Base-by-base conservation (phyloP, 2,113 vertebrate species). In the Asarcornis scutulata region DNA sequence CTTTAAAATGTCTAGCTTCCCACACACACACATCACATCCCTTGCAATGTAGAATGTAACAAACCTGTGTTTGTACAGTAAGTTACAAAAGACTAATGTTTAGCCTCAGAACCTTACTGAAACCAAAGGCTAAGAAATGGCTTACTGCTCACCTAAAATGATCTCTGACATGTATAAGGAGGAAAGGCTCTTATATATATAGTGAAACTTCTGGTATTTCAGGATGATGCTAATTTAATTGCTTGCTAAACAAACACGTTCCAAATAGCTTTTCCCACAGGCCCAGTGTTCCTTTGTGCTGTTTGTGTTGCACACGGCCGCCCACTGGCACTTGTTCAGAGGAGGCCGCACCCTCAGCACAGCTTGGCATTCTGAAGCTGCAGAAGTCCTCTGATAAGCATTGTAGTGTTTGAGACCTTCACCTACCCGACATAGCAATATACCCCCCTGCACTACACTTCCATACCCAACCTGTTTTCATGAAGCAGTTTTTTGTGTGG, bases 131-230 rank as follows among this genome's bases (percentile, higher is more conserved):
- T 84, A 95, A 69, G 38, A 80, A 89, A 82, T 22, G 12, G 29
- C 27, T 82, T 75, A 31, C 17, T 93, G 76, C 66, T 92, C 25
- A 58, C 83, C 62, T 91, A 75, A 84, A 84, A 63, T 79, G 91
- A 84, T 84, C 75, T 81, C 94, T 77, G 86, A 75, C 63, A 31
- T 29, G 25, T 59, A 62, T 29, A 10, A 50, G 53, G 68, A 93
- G 44, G 73, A 79, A 86, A 91, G 66, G 69, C 84, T 84, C 46
- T 29, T 53, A 62, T 67, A n/a, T 82, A 21, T 68, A 73, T 44
- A 27, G 31, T 94, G 92, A 95, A 94, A 93, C 74, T 93, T 92
- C 44, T 66, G 82, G 77, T 94, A 80, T 92, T 96, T 93, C 91
- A 91, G 76, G 74, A 88, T 60, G 81, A 89, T 86, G 64, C 78